A percentile compares a stretch with the other conserved stretches of the same genome.
Conservation (phyloP, 1,140 invertebrate species). For the Cylas formicarius region DNA sequence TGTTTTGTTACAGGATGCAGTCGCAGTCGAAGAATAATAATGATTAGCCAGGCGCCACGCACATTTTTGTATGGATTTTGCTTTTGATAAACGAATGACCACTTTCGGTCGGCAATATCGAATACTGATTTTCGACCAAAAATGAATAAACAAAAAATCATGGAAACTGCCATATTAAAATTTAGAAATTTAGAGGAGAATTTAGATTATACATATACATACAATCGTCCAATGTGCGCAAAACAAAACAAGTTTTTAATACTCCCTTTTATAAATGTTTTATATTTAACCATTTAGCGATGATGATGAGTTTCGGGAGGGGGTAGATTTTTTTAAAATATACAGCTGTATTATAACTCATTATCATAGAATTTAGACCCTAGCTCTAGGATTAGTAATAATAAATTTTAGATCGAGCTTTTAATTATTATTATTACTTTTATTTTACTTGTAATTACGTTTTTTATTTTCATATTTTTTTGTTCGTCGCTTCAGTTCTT, state of each 20-base stretch:
- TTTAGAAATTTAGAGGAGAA: constrained; percentile 15
- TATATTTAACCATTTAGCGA: constrained; percentile 18
- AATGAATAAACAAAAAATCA: constrained; percentile 11
- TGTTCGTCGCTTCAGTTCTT: too few relatives aligned
- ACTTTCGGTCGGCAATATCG: constrained; percentile 15
- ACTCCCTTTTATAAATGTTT: constrained; percentile 23
- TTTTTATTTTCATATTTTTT: too few relatives aligned
- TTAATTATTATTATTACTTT: constrained; percentile 8
- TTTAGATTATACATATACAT: constrained; percentile 9
- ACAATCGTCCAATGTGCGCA: constrained; percentile 15
- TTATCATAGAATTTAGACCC: constrained; percentile 19
- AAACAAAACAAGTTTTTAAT: constrained; percentile 15
- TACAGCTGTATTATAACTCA: constrained; percentile 22
- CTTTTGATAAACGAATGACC: constrained; percentile 2
- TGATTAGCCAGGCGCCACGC: too few relatives aligned
- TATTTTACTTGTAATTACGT: too few relatives aligned
- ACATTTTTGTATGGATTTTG: constrained; percentile 1
- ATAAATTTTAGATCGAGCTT: constrained; percentile 16
- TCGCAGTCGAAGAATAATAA: constrained; percentile 15
- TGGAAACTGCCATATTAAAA: constrained; percentile 20
- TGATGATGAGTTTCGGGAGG: too few relatives aligned
- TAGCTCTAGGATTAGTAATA: constrained; percentile 16
- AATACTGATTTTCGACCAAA: constrained; percentile 14
- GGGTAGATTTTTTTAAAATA: constrained; percentile 13
- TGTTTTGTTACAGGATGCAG: constrained; percentile 13